Evolutionary conservation across 2,888 invertebrate species (phyloP), one percentile per base, ranked within the genome.

Genomic region (Cheilosia pagana): DNA sequence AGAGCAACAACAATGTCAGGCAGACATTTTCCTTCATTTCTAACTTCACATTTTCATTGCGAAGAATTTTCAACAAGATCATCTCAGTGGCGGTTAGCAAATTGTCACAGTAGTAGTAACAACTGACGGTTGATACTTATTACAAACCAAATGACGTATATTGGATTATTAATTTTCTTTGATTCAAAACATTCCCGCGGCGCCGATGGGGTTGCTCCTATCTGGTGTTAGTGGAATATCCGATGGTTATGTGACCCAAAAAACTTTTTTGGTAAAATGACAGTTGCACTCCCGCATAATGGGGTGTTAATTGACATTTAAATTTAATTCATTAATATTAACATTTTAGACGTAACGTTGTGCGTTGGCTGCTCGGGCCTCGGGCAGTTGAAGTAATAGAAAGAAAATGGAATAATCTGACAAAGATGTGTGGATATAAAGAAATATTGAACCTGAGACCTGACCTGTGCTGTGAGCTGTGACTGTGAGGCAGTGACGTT

Each of bases 191-290:
- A 70, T 71, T 88, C 90, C 90, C 90, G 88, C 88, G 87, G 87
- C 87, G 89, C 88, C 89, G 90, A 90, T 88, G 89, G 91, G 91
- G 90, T 90, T 91, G 90, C 90, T 91, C 91, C 87, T 91, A 88
- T 89, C 90, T 90, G 89, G 91, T 87, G 75, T 88, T 90, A 88
- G 89, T 88, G 91, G 91, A 88, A 86, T 87, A 77, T 87, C 91
- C 91, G 91, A 90, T 91, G 91, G 90, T 90, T 87, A 88, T 87
- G 88, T 90, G 90, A 90, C 14, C 50, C 10, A 50, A 35, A 35
- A 60, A 70, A 53, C 71, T 85, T 63, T 41, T 48, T 5, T 35
- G 10, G 12, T 12, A n/a, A 7, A 1, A 16, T 50, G 50, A 59
- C 50, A 50, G 70, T 25, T 50, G 23, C 59, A 16, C 14, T 43